Evolutionary conservation across 2,797 vertebrate species (phyloP).

Genomic region (Protonibea diacanthus): DNA sequence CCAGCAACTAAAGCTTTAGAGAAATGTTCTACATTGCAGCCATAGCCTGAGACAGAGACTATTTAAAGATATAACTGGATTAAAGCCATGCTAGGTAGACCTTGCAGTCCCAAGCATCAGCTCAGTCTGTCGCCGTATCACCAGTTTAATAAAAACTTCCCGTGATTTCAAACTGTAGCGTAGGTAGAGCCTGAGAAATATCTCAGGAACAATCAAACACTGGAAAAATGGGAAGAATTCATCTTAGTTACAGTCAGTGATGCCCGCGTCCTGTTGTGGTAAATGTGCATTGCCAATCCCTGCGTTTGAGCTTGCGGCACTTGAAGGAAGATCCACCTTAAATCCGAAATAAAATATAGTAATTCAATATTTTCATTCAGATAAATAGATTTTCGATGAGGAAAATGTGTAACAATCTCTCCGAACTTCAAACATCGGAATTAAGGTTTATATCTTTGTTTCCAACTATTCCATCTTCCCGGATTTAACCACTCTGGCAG

Average conservation of each 20-base stretch:
- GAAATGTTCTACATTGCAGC: slow-evolving; percentile 37
- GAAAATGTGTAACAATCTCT: background rate
- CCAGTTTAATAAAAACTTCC: slow-evolving; percentile 37
- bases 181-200: slow-evolving; percentile 53
- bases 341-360: slow-evolving; percentile 22
- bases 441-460: slow-evolving; percentile 14
- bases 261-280: slow-evolving; percentile 9
- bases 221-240: slow-evolving; percentile 61
- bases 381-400: slow-evolving; percentile 1
- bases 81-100: slow-evolving; percentile 61
- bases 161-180: slow-evolving; percentile 40
- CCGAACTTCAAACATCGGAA: background rate
- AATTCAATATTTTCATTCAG: slow-evolving; percentile 1
- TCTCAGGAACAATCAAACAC: slow-evolving; percentile 70
- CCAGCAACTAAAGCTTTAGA: slow-evolving; percentile 63
- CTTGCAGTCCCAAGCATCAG: slow-evolving; percentile 36
- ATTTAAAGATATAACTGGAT: slow-evolving; percentile 55
- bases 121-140: slow-evolving; percentile 24
- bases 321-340: slow-evolving; percentile 46
- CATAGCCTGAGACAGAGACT: slow-evolving; percentile 27
- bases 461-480: background rate
- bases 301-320: slow-evolving; percentile 37
- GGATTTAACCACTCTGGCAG: background rate
- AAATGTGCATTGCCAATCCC: slow-evolving; percentile 30
- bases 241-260: slow-evolving; percentile 31